Evolutionary conservation across 2,797 vertebrate species (phyloP).

Genomic region (Mormyrops boulengeri): DNA sequence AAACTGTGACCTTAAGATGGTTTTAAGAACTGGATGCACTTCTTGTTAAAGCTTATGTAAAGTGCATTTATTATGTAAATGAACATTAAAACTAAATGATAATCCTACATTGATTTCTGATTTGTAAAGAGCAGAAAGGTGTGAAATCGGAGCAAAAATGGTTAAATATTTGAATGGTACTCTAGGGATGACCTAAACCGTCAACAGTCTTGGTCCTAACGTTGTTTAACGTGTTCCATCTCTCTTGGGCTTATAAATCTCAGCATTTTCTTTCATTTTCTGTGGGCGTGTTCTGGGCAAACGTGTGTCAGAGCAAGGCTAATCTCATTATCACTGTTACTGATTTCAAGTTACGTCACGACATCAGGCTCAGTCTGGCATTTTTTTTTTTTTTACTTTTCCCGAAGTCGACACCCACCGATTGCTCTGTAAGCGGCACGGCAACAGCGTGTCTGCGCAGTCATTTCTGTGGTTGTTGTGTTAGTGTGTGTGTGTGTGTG

Average conservation of each 20-base stretch:
- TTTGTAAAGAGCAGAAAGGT: neutral
- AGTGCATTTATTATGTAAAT: neutral
- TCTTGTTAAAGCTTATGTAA: neutral
- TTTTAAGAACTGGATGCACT: neutral
- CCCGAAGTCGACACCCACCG: neutral
- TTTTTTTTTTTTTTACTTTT: neutral
- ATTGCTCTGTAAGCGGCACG: neutral
- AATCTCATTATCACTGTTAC: neutral
- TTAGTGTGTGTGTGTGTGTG: neutral
- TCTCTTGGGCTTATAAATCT: neutral
- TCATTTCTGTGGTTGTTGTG: neutral
- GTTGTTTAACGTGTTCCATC: neutral
- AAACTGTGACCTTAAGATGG: neutral
- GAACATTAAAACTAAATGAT: neutral
- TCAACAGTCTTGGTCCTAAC: neutral
- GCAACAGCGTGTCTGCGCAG: neutral
- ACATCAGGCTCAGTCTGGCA: neutral
- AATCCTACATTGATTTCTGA: neutral
- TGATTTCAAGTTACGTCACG: neutral
- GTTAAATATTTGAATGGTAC: neutral
- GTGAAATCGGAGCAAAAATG: neutral
- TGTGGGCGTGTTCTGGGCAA: neutral
- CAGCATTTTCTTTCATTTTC: neutral
- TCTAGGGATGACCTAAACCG: neutral
- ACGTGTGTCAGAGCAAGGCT: neutral